Evolutionary conservation across 1,140 invertebrate genomes (phyloP).

Genomic region (Cydia fagiglandana): DNA sequence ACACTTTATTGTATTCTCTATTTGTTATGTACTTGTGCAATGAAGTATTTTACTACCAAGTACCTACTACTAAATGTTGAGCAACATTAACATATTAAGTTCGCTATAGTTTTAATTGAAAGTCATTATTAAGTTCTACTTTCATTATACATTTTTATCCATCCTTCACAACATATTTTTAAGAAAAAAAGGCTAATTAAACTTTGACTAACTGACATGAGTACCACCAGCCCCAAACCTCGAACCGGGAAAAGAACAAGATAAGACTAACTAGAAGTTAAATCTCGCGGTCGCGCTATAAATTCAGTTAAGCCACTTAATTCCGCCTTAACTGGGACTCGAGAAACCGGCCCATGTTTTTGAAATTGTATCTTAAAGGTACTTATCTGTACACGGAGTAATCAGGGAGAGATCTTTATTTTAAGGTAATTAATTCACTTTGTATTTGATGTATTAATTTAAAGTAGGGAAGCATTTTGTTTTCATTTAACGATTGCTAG

Average conservation of each 20-base stretch:
- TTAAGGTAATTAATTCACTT: conserved; percentile 13
- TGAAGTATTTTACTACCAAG: too few relatives aligned
- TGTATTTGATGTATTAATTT: neutral
- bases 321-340: conserved; percentile 27
- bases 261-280: conserved; percentile 33
- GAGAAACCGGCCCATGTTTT: conserved; percentile 29
- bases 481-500: too few relatives aligned
- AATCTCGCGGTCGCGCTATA: conserved; percentile 26
- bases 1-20: too few relatives aligned
- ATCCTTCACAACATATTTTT: too few relatives aligned
- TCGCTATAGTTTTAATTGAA: too few relatives aligned
- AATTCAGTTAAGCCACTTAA: conserved; percentile 29
- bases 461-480: neutral
- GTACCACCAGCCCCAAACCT: neutral
- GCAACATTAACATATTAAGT: too few relatives aligned
- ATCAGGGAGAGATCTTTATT: conserved; percentile 14
- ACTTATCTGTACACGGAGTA: conserved; percentile 21
- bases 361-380: conserved; percentile 31
- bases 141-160: too few relatives aligned
- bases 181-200: conserved; percentile 35
- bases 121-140: too few relatives aligned
- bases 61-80: too few relatives aligned
- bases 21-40: too few relatives aligned
- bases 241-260: conserved; percentile 32
- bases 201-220: conserved; percentile 39